Percentiles rank a stretch among this genome's conserved stretches.
These are phyloP conservation scores for Ariopsis seemanni DNA, from an alignment of 2,113 vertebrate species.

Conservation along the genomic window DNA sequence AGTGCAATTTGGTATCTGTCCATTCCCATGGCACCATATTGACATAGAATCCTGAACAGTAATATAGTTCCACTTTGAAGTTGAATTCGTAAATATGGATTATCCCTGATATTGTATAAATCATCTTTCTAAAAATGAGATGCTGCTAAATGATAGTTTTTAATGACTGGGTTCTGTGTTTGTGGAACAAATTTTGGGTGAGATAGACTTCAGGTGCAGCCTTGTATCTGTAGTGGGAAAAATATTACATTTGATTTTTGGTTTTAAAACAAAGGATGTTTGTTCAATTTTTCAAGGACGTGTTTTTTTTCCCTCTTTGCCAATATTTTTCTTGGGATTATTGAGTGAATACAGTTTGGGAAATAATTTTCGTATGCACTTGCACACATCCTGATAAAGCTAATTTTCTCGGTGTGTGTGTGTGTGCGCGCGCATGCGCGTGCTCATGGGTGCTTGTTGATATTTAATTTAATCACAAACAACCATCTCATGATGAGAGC, in stretches of 20 bases:
- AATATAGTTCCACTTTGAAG: no score
- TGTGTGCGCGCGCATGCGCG: not conserved
- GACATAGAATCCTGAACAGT: no score
- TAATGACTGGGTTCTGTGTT: no score
- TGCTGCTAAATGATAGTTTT: no score
- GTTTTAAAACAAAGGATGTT: not conserved
- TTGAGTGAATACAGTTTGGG: not conserved
- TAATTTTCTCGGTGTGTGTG: not conserved
- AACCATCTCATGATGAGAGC: not conserved
- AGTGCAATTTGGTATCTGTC: no score
- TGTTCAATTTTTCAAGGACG: not conserved
- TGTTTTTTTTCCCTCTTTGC: not conserved
- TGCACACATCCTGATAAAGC: not conserved
- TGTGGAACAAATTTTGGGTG: not conserved
- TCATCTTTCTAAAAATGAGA: no score
- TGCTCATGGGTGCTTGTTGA: not conserved
- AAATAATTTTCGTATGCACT: not conserved
- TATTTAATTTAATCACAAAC: not conserved
- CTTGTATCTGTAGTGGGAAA: not conserved
- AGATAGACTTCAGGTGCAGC: not conserved
- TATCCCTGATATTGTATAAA: no score
- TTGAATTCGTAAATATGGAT: no score
- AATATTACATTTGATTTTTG: no score
- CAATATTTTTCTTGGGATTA: not conserved
- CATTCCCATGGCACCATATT: no score